Base-by-base conservation (phyloP, 2,888 invertebrate genomes). In the Notocelia uddmanniana region DNA sequence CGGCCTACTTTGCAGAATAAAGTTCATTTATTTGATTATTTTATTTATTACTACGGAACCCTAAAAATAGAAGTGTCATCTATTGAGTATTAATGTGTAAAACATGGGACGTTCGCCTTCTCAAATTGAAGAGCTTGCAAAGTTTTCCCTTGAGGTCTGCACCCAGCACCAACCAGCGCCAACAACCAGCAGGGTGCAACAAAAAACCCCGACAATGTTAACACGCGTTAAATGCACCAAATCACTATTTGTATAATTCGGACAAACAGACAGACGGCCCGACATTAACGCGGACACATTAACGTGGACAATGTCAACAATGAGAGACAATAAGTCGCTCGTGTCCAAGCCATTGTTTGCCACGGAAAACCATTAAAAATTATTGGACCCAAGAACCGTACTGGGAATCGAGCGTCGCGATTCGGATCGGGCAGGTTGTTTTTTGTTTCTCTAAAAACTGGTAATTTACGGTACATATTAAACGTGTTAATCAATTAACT, bases 311-410 rank as follows among this genome's bases (percentile, higher is more conserved):
- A 89, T 85, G 81, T 81, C 77, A 76, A 87, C 83, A 87, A 86
- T 76, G 73, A 75, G 57, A 74, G 68, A 85, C 84, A 85, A 85
- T 81, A 76, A 80, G 76, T 76, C 78, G 80, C 80, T 85, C 78
- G 83, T 84, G 82, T 83, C 80, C 73, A 62, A 70, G 69, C 78
- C 82, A 83, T 92, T 92, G 91, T 92, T 90, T 89, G 83, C 80
- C 75, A 82, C 80, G 82, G 83, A 85, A 87, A 88, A 91, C 91
- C 92, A 92, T 92, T 92, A 87, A 89, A 90, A 86, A 89, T 90
- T 89, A 90, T 89, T 85, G 85, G 81, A 82, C 79, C 73, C 72
- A 75, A 78, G 70, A 80, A 85, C 88, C 84, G 79, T 90, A 90
- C 89, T 78, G n/a, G 79, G 90, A 91, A 90, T 82, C 82, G 66